Base-by-base conservation (phyloP, 2,888 invertebrate species). In the Calliopum simillimum region DNA sequence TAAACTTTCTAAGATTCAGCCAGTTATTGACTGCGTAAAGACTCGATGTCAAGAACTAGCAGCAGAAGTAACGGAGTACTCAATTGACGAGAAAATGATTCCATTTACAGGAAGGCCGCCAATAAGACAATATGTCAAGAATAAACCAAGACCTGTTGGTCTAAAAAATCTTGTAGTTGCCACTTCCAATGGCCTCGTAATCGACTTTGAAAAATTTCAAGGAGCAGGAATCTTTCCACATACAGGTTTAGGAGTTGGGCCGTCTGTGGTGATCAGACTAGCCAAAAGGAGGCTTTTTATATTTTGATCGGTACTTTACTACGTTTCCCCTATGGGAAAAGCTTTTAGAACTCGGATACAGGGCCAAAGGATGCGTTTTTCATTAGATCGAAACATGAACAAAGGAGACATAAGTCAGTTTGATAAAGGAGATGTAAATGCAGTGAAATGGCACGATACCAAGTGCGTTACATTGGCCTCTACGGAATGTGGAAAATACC, bases 161-260 rank as follows among this genome's bases (percentile, higher is more conserved):
- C 16, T 12, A 16, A 51, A 51, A 51, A 51, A 51, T 51, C 51
- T 51, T 16, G 51, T 51, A n/a, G n/a, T n/a, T n/a, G n/a, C n/a
- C n/a, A n/a, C n/a, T n/a, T n/a, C n/a, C n/a, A n/a, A n/a, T n/a
- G n/a, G n/a, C n/a, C n/a, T n/a, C n/a, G n/a, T n/a, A n/a, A n/a
- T n/a, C n/a, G n/a, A n/a, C n/a, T n/a, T n/a, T n/a, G n/a, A n/a
- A n/a, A n/a, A 12, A 16, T 51, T 51, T 14, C 49, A 16, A 49
- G 11, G 49, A 49, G 49, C 49, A 49, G n/a, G 49, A 49, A 49
- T 16, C 49, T 49, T 49, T 49, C 49, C 49, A n/a, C n/a, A 14
- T 14, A 49, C 49, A 49, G n/a, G n/a, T n/a, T n/a, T n/a, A n/a
- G 49, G 49, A 49, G 16, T 49, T 49, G 49, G 11, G 6, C 6